A percentile compares a stretch with the other conserved stretches of the same genome.
Conservation (phyloP, 2,888 invertebrate species). For the Deilephila elpenor region DNA sequence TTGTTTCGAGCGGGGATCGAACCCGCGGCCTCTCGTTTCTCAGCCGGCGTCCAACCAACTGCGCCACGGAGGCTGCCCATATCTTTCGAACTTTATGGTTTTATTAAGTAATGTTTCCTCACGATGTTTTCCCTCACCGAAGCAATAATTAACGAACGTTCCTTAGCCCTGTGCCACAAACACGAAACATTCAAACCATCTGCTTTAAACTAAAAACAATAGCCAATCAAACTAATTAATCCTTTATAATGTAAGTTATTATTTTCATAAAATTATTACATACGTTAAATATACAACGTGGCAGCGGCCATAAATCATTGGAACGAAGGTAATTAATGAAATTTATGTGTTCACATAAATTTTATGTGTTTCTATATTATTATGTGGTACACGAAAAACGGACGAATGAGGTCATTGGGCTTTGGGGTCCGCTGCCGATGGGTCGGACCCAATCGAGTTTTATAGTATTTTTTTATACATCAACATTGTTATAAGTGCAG, state of each 20-base stretch:
- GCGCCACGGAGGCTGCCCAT: no score
- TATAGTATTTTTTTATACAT: background rate
- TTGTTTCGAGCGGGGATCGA: no score
- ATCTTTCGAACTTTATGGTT: no score
- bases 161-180: background rate
- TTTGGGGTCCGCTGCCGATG: slow-evolving; percentile 38
- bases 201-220: slow-evolving; percentile 16
- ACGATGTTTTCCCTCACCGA: background rate
- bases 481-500: no score
- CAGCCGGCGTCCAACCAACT: no score
- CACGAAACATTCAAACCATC: slow-evolving; percentile 9
- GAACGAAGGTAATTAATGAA: slow-evolving; percentile 75
- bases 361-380: slow-evolving; percentile 64
- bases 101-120: background rate
- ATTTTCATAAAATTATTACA: slow-evolving; percentile 39
- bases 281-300: slow-evolving; percentile 68
- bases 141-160: no score
- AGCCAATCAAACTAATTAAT: slow-evolving; percentile 27
- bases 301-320: slow-evolving; percentile 71
- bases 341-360: slow-evolving; percentile 77
- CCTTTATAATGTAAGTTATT: slow-evolving; percentile 24
- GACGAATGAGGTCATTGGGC: slow-evolving; percentile 63
- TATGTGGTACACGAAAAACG: slow-evolving; percentile 61
- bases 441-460: slow-evolving; percentile 4
- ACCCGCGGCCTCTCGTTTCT: no score